Evolutionary conservation across 2,888 invertebrate species (phyloP).

Genomic region (Nemapogon koenigi): DNA sequence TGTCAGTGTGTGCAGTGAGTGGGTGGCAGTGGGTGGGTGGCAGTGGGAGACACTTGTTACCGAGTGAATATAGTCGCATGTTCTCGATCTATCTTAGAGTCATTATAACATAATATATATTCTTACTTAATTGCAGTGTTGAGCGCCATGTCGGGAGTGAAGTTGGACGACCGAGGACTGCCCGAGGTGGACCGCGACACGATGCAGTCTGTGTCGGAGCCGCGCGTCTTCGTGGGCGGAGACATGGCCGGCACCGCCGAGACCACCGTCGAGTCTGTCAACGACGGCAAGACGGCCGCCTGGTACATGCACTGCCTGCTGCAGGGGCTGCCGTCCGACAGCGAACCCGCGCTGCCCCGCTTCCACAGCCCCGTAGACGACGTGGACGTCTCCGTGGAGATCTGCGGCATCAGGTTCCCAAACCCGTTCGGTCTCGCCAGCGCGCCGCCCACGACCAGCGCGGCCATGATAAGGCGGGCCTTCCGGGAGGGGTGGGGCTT

Average conservation of each 20-base stretch:
- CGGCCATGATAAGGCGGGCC: slow-evolving; percentile 93
- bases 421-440: slow-evolving; percentile 98
- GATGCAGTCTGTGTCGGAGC: slow-evolving; percentile 75
- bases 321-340: slow-evolving; percentile 67
- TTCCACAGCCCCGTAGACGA: slow-evolving; percentile 93
- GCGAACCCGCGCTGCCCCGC: slow-evolving; percentile 80
- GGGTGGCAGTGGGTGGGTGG: no score
- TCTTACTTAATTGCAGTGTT: slow-evolving; percentile 67
- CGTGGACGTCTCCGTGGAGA: slow-evolving; percentile 91
- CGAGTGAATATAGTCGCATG: no score
- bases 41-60: no score
- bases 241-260: slow-evolving; percentile 94
- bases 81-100: no score
- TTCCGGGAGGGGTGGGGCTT: slow-evolving; percentile 98
- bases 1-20: no score
- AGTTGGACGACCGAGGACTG: slow-evolving; percentile 77
- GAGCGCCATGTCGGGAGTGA: slow-evolving; percentile 78
- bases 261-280: slow-evolving; percentile 97
- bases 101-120: no score
- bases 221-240: slow-evolving; percentile 91
- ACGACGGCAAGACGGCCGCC: slow-evolving; percentile 97
- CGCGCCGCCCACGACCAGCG: slow-evolving; percentile 94
- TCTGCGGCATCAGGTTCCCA: slow-evolving; percentile 92
- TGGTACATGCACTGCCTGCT: slow-evolving; percentile 64
- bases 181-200: slow-evolving; percentile 81